Evolutionary conservation across 2,113 vertebrate species (phyloP), one percentile per base, ranked within the genome.

Genomic region (Glaucidium brasilianum): DNA sequence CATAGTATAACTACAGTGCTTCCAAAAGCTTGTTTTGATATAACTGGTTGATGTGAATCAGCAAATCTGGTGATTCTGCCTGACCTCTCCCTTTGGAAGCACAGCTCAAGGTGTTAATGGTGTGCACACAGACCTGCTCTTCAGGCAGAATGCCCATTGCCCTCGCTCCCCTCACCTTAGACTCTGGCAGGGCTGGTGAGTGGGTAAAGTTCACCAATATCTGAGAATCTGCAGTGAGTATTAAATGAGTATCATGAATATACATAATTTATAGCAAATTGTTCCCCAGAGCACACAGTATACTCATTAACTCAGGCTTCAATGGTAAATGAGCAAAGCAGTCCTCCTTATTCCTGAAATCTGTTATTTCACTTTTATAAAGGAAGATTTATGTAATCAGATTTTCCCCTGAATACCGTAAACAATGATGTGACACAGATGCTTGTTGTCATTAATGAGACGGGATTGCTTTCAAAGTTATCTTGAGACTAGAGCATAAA

Each of bases 381-480:
- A 69, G 59, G 47, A 80, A 92, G 60, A 87, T 63, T 35, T 69
- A 55, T 59, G 67, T 78, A 78, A 95, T 75, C 76, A 62, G 43
- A 50, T 92, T 96, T 96, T 71, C 63, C 64, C 43, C 64, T 67
- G 37, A 80, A 84, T 34, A 34, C 43, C 5, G 16, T 78, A 77
- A 92, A 80, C 68, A 87, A 55, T 26, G 52, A 84, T 56, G 68
- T 63, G 89, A 81, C 72, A 84, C 20, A 63, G 80, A 93, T 76
- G 62, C 47, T 35, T 15, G 41, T 21, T 95, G 75, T 43, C 26
- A 55, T 47, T 91, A 94, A 92, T 43, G 47, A 91, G 91, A 84
- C 81, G 47, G 63, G 55, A 63, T 84, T 84, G 50, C 50, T 92
- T 93, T 95, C 92, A 92, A 11, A 94, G 76, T 83, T 88, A 25